These are phyloP conservation scores for Rhyacophila brunnea DNA, from an alignment of 1,140 invertebrate species.

Conservation along the genomic window DNA sequence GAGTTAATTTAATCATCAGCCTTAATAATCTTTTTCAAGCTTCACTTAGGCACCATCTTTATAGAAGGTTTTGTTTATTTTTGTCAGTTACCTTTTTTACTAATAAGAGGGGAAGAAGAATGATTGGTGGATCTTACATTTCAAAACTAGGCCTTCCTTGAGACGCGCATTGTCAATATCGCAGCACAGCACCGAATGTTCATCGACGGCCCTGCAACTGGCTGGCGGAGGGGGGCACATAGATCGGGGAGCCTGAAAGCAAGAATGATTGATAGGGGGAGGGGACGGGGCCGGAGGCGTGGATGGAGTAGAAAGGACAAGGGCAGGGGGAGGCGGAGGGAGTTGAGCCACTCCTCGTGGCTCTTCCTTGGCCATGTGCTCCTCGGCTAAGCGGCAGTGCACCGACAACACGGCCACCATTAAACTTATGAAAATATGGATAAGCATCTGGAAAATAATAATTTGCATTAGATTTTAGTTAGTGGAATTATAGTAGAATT, in stretches of 20 bases:
- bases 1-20: no score
- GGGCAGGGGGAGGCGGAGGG: conserved; percentile 12
- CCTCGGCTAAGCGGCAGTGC: conserved; percentile 22
- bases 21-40: no score
- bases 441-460: conserved; percentile 14
- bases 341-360: not conserved
- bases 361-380: conserved; percentile 21
- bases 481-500: no score
- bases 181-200: conserved; percentile 47
- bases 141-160: conserved; percentile 41
- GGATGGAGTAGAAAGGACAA: conserved; percentile 3
- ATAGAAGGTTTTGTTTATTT: no score
- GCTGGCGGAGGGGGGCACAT: conserved; percentile 40
- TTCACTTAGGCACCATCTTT: no score
- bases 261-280: conserved; percentile 40
- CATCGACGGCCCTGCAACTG: conserved; percentile 39
- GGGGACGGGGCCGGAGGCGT: conserved; percentile 27
- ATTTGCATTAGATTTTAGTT: not conserved
- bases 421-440: not conserved
- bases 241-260: conserved; percentile 45
- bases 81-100: no score
- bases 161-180: conserved; percentile 45
- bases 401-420: not conserved
- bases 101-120: no score
- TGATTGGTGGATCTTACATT: conserved; percentile 32